Percentiles rank a stretch among this genome's conserved stretches.
phyloP scores from a whole-genome alignment of 2,797 vertebrate species.

The Anguilla pacifica region DNA sequence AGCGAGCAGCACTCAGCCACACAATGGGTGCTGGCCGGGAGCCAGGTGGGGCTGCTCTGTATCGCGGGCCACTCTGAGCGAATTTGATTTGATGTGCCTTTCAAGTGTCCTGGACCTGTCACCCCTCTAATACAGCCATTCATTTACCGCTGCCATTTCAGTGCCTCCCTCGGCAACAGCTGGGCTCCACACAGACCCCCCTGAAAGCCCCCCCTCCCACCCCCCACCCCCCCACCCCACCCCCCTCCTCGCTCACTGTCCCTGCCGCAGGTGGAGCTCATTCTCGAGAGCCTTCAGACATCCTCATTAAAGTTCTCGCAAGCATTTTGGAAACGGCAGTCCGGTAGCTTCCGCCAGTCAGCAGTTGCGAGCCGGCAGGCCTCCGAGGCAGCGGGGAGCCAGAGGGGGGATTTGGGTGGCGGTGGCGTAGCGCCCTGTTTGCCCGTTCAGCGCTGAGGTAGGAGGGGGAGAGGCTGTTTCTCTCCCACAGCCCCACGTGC shows the following conservation, averaged over 20 bases:
- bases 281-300: background rate
- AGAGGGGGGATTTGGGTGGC: background rate
- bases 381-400: background rate
- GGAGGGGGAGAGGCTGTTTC: background rate
- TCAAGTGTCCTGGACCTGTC: slow-evolving; percentile 11
- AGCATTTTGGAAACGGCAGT: background rate
- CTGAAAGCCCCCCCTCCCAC: background rate
- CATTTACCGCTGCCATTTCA: background rate
- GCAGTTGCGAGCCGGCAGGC: background rate
- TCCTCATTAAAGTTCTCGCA: background rate
- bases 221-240: background rate
- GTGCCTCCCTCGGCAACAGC: background rate
- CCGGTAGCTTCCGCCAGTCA: background rate
- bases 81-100: background rate
- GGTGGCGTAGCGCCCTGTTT: background rate
- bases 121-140: slow-evolving; percentile 14
- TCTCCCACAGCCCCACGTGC: background rate
- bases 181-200: background rate
- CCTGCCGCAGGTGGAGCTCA: background rate
- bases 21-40: background rate
- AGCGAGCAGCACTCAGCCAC: background rate
- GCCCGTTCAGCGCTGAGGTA: background rate
- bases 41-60: background rate
- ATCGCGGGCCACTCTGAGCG: background rate
- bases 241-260: background rate